Evolutionary conservation across 2,888 invertebrate genomes (phyloP).

Genomic region (Trichopoda pennipes): DNA sequence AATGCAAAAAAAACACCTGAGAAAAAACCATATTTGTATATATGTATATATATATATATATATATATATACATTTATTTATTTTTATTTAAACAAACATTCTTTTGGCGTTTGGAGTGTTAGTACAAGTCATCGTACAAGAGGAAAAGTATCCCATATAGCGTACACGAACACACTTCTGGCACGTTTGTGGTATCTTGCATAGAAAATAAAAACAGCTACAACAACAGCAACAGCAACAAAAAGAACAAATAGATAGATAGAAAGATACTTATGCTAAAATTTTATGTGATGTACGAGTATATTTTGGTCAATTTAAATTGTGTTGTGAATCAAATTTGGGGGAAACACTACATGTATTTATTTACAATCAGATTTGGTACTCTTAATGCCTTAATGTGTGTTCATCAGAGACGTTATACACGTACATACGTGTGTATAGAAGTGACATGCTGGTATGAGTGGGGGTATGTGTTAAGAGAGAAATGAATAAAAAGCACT

Average conservation of each 20-base stretch:
- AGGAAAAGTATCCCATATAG: conserved; percentile 21
- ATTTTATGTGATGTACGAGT: conserved; percentile 53
- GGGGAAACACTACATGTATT: conserved; percentile 38
- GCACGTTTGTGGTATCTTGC: conserved; percentile 36
- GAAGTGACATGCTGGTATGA: conserved; percentile 38
- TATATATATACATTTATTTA: too few species aligned
- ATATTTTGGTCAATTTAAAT: conserved; percentile 61
- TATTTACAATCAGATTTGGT: conserved; percentile 29
- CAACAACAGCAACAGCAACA: not conserved
- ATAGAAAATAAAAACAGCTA: conserved; percentile 22
- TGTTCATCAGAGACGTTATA: not conserved
- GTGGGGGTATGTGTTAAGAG: conserved; percentile 46
- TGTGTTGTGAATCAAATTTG: conserved; percentile 57
- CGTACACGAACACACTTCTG: conserved; percentile 33
- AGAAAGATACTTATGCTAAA: conserved; percentile 54
- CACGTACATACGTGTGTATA: conserved; percentile 12
- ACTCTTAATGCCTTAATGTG: not conserved
- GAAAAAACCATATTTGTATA: conserved; percentile 44
- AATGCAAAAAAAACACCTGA: conserved; percentile 64
- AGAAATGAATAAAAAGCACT: conserved; percentile 59
- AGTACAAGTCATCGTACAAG: conserved; percentile 54
- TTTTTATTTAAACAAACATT: conserved; percentile 68
- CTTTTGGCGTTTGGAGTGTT: conserved; percentile 57
- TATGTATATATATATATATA: too few species aligned
- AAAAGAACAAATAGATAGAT: conserved; percentile 44